phyloP scores from a whole-genome alignment of 2,797 vertebrate genomes.

The Leptoclinus maculatus region DNA sequence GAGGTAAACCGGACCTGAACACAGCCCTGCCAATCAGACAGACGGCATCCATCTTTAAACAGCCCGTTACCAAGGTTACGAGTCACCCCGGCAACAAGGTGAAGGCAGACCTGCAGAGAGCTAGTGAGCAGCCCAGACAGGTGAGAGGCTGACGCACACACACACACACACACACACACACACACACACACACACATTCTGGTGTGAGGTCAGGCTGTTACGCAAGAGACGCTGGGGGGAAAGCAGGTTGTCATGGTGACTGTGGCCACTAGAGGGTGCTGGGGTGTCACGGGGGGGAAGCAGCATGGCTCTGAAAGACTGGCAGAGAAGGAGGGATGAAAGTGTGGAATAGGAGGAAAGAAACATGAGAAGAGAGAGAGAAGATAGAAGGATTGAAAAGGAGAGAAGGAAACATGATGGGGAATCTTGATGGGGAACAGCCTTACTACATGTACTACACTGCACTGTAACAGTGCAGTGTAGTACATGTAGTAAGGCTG shows the following conservation, averaged over 20 bases:
- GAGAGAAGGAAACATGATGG: neutral
- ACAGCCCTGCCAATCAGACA: conserved; percentile 94
- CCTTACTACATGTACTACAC: too few species aligned
- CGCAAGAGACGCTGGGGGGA: neutral
- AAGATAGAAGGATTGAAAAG: neutral
- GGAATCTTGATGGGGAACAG: too few species aligned
- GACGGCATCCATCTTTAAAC: conserved; percentile 96
- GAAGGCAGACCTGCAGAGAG: conserved; percentile 90
- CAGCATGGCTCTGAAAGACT: neutral
- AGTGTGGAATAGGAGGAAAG: neutral
- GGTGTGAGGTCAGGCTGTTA: conserved; percentile 22
- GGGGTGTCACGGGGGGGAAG: conserved; percentile 13
- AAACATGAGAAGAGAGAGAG: neutral
- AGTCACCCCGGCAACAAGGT: conserved; percentile 95
- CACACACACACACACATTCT: neutral
- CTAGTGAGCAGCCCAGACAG: conserved; percentile 92
- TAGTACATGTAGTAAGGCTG: too few species aligned
- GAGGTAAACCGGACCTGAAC: conserved; percentile 91
- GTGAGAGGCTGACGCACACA: conserved; percentile 66
- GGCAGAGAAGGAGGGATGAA: neutral
- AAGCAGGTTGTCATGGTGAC: conserved; percentile 29
- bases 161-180: neutral
- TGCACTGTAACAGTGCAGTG: too few species aligned
- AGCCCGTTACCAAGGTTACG: conserved; percentile 96
- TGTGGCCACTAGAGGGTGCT: conserved; percentile 42